A percentile compares a stretch with the other conserved stretches of the same genome.
phyloP scores from a whole-genome alignment of 2,797 vertebrate species.

The Halcyon smyrnensis region DNA sequence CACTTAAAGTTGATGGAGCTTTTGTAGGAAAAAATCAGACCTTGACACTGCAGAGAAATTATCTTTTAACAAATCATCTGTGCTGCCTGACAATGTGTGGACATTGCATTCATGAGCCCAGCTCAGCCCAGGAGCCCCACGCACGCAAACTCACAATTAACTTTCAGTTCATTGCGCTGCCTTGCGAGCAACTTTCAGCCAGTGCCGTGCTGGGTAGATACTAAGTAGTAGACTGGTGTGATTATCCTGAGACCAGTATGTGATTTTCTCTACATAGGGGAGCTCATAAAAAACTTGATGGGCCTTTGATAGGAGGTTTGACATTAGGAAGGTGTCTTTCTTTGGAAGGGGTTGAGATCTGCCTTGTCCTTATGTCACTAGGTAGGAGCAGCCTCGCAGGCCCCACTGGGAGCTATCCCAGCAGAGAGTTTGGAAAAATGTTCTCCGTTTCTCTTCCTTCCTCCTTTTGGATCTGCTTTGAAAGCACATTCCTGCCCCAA shows the following conservation, averaged over 20 bases:
- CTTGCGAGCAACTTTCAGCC: neutral
- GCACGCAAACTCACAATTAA: neutral
- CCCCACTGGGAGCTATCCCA: neutral
- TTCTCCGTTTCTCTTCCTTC: neutral
- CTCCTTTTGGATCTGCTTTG: constrained; percentile 16
- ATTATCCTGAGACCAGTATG: neutral
- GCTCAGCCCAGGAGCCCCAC: neutral
- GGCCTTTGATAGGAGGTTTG: neutral
- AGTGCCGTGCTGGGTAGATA: neutral
- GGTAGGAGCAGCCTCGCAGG: neutral
- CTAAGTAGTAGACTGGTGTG: neutral
- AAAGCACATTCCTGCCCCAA: neutral
- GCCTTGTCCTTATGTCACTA: neutral
- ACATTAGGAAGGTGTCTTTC: neutral
- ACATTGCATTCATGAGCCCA: neutral
- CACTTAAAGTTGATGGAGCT: neutral
- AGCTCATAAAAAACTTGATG: neutral
- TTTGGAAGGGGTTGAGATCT: neutral
- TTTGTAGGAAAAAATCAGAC: neutral
- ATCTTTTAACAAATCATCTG: neutral
- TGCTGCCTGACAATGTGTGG: neutral
- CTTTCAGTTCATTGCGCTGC: neutral
- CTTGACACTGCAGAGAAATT: neutral
- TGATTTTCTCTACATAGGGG: neutral
- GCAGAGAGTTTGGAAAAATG: neutral